These are phyloP conservation scores for Arrhopalites spinosus DNA, from an alignment of 2,888 invertebrate genomes.

Conservation along the genomic window DNA sequence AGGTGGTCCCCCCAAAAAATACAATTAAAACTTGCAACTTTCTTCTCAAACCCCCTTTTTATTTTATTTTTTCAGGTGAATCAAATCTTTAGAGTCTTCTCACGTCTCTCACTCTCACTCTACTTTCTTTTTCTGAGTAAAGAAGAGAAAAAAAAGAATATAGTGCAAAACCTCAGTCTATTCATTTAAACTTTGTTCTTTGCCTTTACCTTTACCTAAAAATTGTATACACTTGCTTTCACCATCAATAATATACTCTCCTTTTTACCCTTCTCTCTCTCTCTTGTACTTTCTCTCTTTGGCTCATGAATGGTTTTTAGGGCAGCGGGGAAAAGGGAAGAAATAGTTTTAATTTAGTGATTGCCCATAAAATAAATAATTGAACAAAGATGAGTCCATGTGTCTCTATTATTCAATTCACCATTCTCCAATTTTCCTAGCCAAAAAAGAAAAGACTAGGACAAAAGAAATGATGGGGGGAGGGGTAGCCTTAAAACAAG, in stretches of 20 bases:
- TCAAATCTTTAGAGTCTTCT: not conserved
- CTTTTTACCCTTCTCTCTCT: not conserved
- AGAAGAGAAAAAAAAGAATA: not conserved
- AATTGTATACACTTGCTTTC: too few relatives aligned
- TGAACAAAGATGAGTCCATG: too few relatives aligned
- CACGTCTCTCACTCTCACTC: not conserved
- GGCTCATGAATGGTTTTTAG: too few relatives aligned
- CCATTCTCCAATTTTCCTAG: too few relatives aligned
- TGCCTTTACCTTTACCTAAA: too few relatives aligned
- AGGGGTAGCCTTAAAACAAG: not conserved
- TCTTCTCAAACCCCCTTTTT: not conserved
- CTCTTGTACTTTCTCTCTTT: not conserved
- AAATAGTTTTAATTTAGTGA: too few relatives aligned
- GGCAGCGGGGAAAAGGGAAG: too few relatives aligned
- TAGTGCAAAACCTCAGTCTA: not conserved
- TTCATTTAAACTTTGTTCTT: not conserved
- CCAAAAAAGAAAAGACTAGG: too few relatives aligned
- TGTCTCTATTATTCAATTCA: too few relatives aligned
- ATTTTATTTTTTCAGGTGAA: not conserved
- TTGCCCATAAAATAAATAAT: too few relatives aligned
- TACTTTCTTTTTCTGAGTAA: not conserved
- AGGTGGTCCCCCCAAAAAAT: slow-evolving; percentile 51
- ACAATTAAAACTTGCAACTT: slow-evolving; percentile 53
- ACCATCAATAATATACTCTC: too few relatives aligned
- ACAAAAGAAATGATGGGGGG: not conserved